phyloP scores from a whole-genome alignment of 2,888 invertebrate genomes.

The Mythimna ferrago region DNA sequence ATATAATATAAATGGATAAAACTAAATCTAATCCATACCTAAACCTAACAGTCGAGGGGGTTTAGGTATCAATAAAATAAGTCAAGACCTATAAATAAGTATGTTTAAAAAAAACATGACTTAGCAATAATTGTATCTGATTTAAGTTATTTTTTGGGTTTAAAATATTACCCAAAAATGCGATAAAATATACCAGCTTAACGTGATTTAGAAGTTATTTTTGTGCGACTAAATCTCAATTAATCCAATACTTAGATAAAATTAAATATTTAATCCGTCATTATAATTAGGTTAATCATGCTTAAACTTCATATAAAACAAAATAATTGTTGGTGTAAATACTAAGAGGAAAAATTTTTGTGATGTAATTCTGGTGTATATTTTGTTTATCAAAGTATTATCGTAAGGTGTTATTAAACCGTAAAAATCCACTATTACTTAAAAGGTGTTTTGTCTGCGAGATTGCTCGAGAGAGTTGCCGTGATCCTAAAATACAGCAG shows the following conservation, averaged over 20 bases:
- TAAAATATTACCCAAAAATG: neutral
- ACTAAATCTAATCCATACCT: no score
- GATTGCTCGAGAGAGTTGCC: no score
- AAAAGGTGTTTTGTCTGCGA: no score
- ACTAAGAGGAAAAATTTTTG: neutral
- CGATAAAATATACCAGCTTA: slow-evolving; percentile 22
- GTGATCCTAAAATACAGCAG: no score
- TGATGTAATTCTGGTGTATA: neutral
- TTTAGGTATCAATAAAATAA: no score
- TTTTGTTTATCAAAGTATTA: no score
- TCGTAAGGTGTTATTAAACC: no score
- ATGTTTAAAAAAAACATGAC: neutral
- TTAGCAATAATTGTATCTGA: neutral
- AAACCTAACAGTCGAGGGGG: no score
- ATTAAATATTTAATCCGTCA: slow-evolving; percentile 18
- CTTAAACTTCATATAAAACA: slow-evolving; percentile 5
- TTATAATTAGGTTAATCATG: slow-evolving; percentile 31
- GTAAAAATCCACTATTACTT: no score
- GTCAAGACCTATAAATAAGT: neutral
- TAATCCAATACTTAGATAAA: slow-evolving; percentile 29
- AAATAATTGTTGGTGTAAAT: neutral
- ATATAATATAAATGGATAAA: no score
- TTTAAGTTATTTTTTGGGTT: slow-evolving; percentile 9
- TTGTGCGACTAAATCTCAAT: slow-evolving; percentile 18
- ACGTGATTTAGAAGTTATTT: neutral